Evolutionary conservation across 2,888 invertebrate genomes (phyloP), one percentile per base, ranked within the genome.

Genomic region (Asteroscopus sphinx): DNA sequence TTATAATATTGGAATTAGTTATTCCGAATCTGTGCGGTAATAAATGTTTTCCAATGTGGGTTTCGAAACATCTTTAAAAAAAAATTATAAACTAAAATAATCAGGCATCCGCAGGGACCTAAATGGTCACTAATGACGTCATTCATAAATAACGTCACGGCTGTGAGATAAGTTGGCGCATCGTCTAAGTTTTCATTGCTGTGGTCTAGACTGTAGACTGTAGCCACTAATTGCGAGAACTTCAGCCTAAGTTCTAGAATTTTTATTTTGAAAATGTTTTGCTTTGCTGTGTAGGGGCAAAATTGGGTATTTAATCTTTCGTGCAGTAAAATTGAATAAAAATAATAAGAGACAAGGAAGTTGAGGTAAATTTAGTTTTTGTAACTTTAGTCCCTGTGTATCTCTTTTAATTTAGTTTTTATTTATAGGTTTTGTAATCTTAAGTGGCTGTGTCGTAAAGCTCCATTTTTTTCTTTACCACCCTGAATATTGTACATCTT

Each of bases 191-290:
- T 67, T 67, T 42, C 53, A 44, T 48, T 28, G 16, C 26, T 33
- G 28, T 12, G 12, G 32, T 48, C 48, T 57, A 64, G 45, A 69
- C 65, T 45, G 48, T 57, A 64, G 45, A 69, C 65, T 45, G 48
- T 36, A 56, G 35, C 52, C 46, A 46, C 70, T 68, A 68, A 69
- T 68, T 68, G 57, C 65, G 32, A 40, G 8, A 37, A 36, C 53
- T 63, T 37, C 7, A 28, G 3, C 11, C 21, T 47, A 57, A 42
- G 46, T 63, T 37, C 36, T 42, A 16, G 48, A 53, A 49, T 25
- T 39, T 62, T 62, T 47, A 35, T 3, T 21, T 54, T 46, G 30
- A 21, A 35, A n/a, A 35, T 15, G 8, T 28, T 45, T 26, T 1
- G 0, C 9, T 35, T n/a, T 8, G 30, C 12, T 15, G 26, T 37